Conservation (phyloP, 1,140 invertebrate genomes). For the Wiebesia pumilae region DNA sequence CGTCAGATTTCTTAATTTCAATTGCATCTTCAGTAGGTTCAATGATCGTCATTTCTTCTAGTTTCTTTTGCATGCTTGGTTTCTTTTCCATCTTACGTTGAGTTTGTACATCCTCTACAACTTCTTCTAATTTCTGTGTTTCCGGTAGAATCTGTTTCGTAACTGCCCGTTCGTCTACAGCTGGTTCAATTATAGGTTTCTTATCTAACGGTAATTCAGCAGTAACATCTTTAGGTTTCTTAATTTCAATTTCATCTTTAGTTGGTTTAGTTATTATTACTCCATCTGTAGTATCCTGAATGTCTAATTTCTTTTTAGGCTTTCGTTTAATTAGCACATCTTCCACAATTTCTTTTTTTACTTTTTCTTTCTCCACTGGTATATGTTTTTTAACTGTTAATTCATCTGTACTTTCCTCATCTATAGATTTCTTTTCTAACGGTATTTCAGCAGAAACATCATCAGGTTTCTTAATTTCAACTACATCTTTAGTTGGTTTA, state of each 20-base stretch:
- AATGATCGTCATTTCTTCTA: conserved; percentile 63
- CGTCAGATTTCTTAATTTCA: conserved; percentile 38
- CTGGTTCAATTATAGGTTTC: conserved; percentile 59
- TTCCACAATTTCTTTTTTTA: conserved; percentile 63
- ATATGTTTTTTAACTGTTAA: conserved; percentile 72
- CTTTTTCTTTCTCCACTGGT: conserved; percentile 61
- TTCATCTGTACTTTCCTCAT: conserved; percentile 71
- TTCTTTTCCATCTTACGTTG: conserved; percentile 72
- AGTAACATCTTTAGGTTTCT: conserved; percentile 53
- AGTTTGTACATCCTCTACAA: conserved; percentile 63
- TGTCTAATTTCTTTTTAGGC: conserved; percentile 69
- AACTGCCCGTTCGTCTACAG: conserved; percentile 61
- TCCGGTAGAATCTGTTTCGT: conserved; percentile 56
- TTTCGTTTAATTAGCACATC: conserved; percentile 66
- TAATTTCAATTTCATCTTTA: not conserved
- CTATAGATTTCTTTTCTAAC: conserved; percentile 18
- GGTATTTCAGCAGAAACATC: conserved; percentile 56
- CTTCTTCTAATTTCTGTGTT: conserved; percentile 61
- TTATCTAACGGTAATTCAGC: conserved; percentile 55
- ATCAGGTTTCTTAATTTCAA: conserved; percentile 53
- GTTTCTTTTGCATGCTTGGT: conserved; percentile 62
- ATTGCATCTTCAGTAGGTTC: conserved; percentile 43
- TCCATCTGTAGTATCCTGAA: conserved; percentile 66
- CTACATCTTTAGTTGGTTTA: conserved; percentile 57
- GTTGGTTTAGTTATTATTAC: conserved; percentile 57